Conservation (phyloP, 2,797 vertebrate genomes). For the Anniella stebbinsi region DNA sequence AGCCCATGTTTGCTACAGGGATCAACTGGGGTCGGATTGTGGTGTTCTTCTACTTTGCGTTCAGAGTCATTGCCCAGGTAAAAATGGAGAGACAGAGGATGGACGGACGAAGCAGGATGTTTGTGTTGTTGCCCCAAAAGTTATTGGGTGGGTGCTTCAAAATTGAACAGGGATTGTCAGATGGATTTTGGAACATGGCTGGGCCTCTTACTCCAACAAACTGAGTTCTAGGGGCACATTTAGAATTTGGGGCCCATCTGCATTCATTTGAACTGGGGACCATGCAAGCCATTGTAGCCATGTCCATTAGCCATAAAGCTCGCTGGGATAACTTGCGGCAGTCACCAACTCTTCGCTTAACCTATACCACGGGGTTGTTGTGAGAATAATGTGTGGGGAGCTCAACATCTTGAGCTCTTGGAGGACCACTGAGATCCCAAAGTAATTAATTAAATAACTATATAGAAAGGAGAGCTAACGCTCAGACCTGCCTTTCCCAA, state of each 20-base stretch:
- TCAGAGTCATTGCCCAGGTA: conserved; percentile 89
- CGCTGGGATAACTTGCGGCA: background rate
- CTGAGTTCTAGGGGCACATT: background rate
- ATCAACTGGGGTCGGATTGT: conserved; percentile 94
- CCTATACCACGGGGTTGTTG: background rate
- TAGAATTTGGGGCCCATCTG: too few relatives aligned
- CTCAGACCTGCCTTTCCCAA: background rate
- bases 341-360: background rate
- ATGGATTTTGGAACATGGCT: background rate
- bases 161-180: background rate
- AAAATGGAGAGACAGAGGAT: conserved; percentile 24
- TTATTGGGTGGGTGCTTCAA: background rate
- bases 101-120: background rate
- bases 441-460: background rate
- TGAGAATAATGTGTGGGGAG: background rate
- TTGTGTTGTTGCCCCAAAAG: background rate
- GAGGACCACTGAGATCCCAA: background rate
- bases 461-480: background rate
- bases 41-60: conserved; percentile 92
- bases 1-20: conserved; percentile 89
- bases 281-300: rapidly evolving
- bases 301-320: background rate
- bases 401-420: background rate
- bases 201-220: background rate
- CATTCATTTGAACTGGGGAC: background rate